A percentile compares a stretch with the other conserved stretches of the same genome.
phyloP scores from a whole-genome alignment of 2,888 invertebrate species.

The Harmothoe impar region DNA sequence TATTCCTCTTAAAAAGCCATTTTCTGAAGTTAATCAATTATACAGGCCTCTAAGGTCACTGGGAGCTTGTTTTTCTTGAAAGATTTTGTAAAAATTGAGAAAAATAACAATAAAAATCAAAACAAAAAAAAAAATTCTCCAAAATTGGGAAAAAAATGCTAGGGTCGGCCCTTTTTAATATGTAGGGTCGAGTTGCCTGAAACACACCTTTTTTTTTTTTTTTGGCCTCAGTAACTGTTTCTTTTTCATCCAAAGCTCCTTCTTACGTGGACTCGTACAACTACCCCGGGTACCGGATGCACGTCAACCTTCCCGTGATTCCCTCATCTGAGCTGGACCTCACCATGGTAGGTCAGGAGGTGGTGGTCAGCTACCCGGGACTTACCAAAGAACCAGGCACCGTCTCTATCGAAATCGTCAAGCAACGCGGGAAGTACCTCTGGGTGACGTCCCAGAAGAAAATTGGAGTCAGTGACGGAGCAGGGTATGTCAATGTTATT shows the following conservation, averaged over 20 bases:
- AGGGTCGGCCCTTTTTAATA: too few relatives aligned
- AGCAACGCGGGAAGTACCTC: neutral
- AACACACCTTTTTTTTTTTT: too few relatives aligned
- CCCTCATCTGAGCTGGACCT: neutral
- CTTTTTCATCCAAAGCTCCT: neutral
- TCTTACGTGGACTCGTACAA: neutral
- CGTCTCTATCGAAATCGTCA: neutral
- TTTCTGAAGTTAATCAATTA: too few relatives aligned
- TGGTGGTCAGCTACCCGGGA: neutral
- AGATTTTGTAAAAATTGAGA: too few relatives aligned
- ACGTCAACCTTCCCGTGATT: neutral
- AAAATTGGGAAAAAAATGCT: too few relatives aligned
- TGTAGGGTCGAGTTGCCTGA: too few relatives aligned
- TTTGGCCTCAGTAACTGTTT: too few relatives aligned
- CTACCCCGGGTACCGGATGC: neutral
- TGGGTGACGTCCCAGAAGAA: neutral
- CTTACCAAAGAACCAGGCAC: neutral
- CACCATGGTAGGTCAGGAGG: neutral
- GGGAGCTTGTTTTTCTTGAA: too few relatives aligned
- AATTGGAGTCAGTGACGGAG: neutral
- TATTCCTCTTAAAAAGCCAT: too few relatives aligned
- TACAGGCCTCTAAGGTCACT: too few relatives aligned
- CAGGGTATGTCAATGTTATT: neutral
- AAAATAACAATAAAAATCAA: too few relatives aligned
- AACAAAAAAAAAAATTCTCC: too few relatives aligned